Evolutionary conservation across 1,140 invertebrate species (phyloP), one percentile per base, ranked within the genome.

Genomic region (Lethocerus indicus): DNA sequence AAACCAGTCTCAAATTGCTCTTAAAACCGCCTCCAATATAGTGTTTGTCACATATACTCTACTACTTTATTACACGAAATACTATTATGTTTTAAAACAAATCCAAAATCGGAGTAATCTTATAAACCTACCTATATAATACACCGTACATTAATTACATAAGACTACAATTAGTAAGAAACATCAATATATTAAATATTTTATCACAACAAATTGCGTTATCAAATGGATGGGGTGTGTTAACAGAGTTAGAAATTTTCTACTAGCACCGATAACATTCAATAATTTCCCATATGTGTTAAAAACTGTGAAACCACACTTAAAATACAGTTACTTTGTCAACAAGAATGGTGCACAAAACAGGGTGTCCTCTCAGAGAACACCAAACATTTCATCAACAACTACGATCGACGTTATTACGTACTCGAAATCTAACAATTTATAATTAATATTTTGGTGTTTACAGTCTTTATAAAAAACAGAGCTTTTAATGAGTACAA

Each of bases 161-260:
- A 44, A 44, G 49, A 50, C 49, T 50, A 50, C 49, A 44, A 50
- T 50, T 50, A 50, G 49, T 50, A 44, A 50, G 49, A 50, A 50
- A 50, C 49, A 50, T 50, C 49, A 50, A 50, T 44, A n/a, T 49
- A 49, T 49, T 49, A 49, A 49, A 47, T 37, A 39, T 6, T 39
- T 21, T 46, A 50, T 50, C 49, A 50, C 49, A 50, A 50, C 49
- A 50, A 50, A 50, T 50, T 50, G 49, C 49, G 41, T 49, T 50
- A 50, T 45, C 44, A 50, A 50, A 50, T 50, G 49, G 49, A 50
- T 44, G 49, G 49, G 49, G 41, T 44, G 49, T 44, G 49, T 50
- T 44, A 27, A 40, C 37, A 37, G 24, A 25, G 21, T 48, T 48
- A 37, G 20, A 44, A 44, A 25, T 48, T 37, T 28, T 39, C 47